Conservation (phyloP, 2,113 vertebrate species). For the Nycticebus coucang region DNA sequence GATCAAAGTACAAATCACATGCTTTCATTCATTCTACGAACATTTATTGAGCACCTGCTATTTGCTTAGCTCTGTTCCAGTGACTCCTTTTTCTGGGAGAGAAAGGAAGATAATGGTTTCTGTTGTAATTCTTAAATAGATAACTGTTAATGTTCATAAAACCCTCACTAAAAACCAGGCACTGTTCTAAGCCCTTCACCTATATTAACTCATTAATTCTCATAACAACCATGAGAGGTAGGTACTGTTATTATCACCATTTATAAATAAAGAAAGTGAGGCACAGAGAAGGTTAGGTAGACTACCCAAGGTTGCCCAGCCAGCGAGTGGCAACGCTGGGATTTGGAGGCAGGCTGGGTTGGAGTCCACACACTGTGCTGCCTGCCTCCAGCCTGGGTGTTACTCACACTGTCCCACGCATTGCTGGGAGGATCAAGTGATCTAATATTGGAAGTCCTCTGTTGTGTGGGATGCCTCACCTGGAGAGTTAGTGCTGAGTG, state of each 20-base stretch:
- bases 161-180: background rate
- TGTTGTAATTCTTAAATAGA: background rate
- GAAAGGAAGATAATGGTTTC: background rate
- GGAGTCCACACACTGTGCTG: accelerated
- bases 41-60: background rate
- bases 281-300: background rate
- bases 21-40: background rate
- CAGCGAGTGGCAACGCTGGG: background rate
- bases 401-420: accelerated
- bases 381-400: background rate
- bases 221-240: background rate
- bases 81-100: background rate
- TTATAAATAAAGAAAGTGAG: background rate
- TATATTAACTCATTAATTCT: background rate
- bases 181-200: background rate
- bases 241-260: background rate
- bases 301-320: background rate
- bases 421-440: background rate
- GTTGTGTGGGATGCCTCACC: accelerated
- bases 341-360: background rate
- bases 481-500: background rate
- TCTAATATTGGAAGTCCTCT: accelerated
- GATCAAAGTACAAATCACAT: background rate
- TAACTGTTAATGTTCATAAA: background rate
- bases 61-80: background rate